Evolutionary conservation across 2,797 vertebrate genomes (phyloP).

Genomic region (Sebastes hubbsi): DNA sequence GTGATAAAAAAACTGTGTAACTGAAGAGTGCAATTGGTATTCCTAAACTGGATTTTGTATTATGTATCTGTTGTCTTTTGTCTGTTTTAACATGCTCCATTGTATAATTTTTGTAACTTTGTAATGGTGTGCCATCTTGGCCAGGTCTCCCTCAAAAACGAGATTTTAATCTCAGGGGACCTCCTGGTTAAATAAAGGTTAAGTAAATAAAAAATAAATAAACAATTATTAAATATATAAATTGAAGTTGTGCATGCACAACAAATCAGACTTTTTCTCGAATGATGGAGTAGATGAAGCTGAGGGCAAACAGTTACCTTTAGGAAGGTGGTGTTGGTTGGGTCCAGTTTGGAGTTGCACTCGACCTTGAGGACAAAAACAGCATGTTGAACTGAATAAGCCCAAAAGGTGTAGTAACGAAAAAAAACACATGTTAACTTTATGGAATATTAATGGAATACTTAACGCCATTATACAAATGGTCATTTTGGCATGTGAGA

Average conservation of each 20-base stretch:
- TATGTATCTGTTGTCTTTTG: no score
- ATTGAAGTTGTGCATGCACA: neutral
- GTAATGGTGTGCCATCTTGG: no score
- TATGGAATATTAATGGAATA: neutral
- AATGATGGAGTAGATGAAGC: neutral
- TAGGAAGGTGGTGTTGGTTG: conserved; percentile 95
- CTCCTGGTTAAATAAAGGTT: no score
- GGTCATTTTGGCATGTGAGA: neutral
- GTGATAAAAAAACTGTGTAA: no score
- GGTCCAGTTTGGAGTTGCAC: conserved; percentile 98
- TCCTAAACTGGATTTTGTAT: no score
- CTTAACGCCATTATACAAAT: neutral
- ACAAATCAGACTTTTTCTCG: neutral
- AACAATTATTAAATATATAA: neutral
- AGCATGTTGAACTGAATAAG: neutral
- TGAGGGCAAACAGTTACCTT: conserved; percentile 82
- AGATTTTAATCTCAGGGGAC: no score
- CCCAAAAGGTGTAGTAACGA: neutral
- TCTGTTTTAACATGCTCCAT: no score
- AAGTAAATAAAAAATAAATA: no score
- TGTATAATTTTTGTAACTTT: no score
- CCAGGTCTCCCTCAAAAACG: no score
- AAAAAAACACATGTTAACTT: neutral
- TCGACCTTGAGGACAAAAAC: conserved; percentile 85
- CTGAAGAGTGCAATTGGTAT: no score